phyloP scores from a whole-genome alignment of 1,140 invertebrate species.

The Ips nitidus region DNA sequence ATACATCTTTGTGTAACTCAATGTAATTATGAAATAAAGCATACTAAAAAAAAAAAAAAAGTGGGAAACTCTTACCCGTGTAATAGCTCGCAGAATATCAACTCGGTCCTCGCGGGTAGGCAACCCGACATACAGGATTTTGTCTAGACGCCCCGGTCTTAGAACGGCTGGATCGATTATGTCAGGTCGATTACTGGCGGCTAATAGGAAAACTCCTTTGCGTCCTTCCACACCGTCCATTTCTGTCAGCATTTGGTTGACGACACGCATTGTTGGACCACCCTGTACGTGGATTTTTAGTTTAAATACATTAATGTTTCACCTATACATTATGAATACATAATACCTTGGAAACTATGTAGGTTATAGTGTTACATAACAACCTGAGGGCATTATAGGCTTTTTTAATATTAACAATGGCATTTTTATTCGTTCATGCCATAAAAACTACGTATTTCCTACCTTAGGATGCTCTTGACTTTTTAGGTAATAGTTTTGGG shows the following conservation, averaged over 20 bases:
- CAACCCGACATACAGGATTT: conserved; percentile 91
- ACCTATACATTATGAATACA: too few relatives aligned
- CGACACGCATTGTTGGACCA: conserved; percentile 77
- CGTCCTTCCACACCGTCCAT: conserved; percentile 95
- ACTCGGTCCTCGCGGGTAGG: conserved; percentile 76
- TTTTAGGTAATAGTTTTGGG: too few relatives aligned
- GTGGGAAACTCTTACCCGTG: conserved; percentile 66
- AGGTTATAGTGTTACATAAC: too few relatives aligned
- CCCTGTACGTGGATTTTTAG: conserved; percentile 53
- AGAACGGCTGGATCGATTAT: conserved; percentile 96
- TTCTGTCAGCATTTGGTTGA: conserved; percentile 97
- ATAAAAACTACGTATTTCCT: too few relatives aligned
- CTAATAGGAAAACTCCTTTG: conserved; percentile 91
- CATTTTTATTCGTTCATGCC: too few relatives aligned
- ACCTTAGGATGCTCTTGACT: too few relatives aligned
- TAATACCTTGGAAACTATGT: too few relatives aligned
- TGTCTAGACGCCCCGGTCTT: conserved; percentile 91
- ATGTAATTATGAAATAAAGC: too few relatives aligned
- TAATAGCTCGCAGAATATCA: conserved; percentile 88
- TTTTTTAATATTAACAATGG: too few relatives aligned
- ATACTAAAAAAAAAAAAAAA: conserved; percentile 6
- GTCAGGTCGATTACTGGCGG: conserved; percentile 95
- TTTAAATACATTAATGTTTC: neutral
- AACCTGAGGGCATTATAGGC: too few relatives aligned
- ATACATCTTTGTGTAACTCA: too few relatives aligned